phyloP scores from a whole-genome alignment of 2,888 invertebrate genomes.

The Tillus elongatus region DNA sequence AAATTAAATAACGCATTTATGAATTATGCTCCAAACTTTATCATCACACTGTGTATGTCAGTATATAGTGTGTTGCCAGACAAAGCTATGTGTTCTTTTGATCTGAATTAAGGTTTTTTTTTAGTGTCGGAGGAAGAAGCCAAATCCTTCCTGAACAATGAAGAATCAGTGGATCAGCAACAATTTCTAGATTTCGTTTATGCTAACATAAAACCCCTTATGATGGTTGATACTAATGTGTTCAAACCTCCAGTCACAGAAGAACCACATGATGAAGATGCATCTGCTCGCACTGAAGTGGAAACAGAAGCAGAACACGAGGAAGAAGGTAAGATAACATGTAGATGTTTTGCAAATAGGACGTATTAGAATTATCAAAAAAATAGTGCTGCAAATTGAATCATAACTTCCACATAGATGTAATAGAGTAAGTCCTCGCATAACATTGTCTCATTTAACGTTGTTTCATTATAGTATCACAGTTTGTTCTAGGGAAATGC shows the following conservation, averaged over 20 bases:
- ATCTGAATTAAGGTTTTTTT: slow-evolving; percentile 17
- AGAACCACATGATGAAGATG: slow-evolving; percentile 27
- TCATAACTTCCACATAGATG: no score
- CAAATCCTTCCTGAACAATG: slow-evolving; percentile 60
- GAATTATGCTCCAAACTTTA: no score
- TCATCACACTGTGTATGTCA: no score
- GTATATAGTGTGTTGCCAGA: background rate
- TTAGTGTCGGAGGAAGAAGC: slow-evolving; percentile 79
- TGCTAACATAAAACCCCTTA: slow-evolving; percentile 69
- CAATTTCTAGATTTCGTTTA: slow-evolving; percentile 63
- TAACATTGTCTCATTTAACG: no score
- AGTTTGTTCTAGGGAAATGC: no score
- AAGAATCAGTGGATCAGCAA: slow-evolving; percentile 57
- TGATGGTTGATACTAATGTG: slow-evolving; percentile 67
- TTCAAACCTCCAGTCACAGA: slow-evolving; percentile 49
- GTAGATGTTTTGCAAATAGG: no score
- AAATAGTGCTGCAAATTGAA: no score
- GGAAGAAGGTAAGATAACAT: slow-evolving; percentile 23
- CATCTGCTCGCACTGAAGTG: slow-evolving; percentile 25
- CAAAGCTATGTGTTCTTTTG: slow-evolving; percentile 2
- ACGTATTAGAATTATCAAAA: no score
- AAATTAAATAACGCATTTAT: no score
- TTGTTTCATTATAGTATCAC: no score
- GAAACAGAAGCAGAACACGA: slow-evolving; percentile 22
- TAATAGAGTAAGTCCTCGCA: no score